Conservation (phyloP, 2,797 vertebrate species). For the Argyrosomus regius region DNA sequence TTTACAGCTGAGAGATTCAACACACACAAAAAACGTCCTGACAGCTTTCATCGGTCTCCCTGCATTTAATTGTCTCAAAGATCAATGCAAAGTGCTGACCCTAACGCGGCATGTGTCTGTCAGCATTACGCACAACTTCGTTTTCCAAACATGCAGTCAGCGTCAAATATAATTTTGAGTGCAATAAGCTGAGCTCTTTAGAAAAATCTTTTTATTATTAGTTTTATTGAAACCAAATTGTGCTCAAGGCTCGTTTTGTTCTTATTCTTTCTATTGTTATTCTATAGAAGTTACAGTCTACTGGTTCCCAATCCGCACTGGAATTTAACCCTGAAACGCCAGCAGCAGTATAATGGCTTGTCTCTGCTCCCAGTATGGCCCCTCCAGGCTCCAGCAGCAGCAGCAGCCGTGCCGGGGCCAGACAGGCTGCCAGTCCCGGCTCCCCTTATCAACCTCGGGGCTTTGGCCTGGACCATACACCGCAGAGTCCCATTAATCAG, state of each 20-base stretch:
- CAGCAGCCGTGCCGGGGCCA: constrained; percentile 50
- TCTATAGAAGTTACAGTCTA: constrained; percentile 80
- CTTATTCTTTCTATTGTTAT: constrained; percentile 66
- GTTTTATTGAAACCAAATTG: constrained; percentile 25
- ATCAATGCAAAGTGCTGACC: constrained; percentile 79
- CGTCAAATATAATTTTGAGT: constrained; percentile 27
- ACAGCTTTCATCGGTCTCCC: constrained; percentile 63
- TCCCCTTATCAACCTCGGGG: constrained; percentile 76
- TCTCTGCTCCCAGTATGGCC: constrained; percentile 67
- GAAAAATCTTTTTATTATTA: constrained; percentile 22
- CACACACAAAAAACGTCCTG: constrained; percentile 60
- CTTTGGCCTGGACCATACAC: constrained; percentile 61
- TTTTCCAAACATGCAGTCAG: constrained; percentile 33
- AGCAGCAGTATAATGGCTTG: constrained; percentile 70
- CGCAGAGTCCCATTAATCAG: constrained; percentile 71
- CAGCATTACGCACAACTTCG: constrained; percentile 63
- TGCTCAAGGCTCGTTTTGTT: constrained; percentile 27
- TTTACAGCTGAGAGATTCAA: constrained; percentile 71
- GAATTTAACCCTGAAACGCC: constrained; percentile 80
- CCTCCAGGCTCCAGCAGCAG: constrained; percentile 59
- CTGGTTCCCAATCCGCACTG: constrained; percentile 78
- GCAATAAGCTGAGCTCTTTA: constrained; percentile 16
- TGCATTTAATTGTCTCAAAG: constrained; percentile 72
- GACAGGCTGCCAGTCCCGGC: constrained; percentile 75
- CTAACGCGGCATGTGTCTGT: constrained; percentile 56